A percentile compares a stretch with the other conserved stretches of the same genome.
These are phyloP conservation scores for Brachyalestes nurse DNA, from an alignment of 2,797 vertebrate species.

Conservation along the genomic window DNA sequence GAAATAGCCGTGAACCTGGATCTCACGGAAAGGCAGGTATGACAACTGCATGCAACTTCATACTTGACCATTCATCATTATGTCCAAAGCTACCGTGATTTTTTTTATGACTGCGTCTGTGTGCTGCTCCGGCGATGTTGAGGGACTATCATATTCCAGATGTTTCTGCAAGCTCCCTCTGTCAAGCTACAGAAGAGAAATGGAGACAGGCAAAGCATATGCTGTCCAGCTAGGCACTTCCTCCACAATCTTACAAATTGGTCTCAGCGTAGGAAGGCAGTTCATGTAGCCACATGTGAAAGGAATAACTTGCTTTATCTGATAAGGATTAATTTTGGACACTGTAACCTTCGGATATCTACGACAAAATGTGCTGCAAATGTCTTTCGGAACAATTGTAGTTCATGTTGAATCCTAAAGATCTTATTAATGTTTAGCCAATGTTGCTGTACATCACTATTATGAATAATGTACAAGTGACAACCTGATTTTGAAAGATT, in stretches of 20 bases:
- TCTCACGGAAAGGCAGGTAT: slow-evolving; percentile 98
- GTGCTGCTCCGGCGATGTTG: slow-evolving; percentile 68
- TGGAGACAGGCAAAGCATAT: slow-evolving; percentile 71
- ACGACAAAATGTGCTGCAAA: slow-evolving; percentile 19
- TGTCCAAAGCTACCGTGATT: slow-evolving; percentile 62
- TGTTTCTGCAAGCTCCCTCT: slow-evolving; percentile 75
- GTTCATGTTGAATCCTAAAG: background rate
- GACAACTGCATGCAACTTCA: slow-evolving; percentile 31
- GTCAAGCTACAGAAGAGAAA: slow-evolving; percentile 65
- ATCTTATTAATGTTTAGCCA: background rate
- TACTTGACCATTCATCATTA: slow-evolving; percentile 45
- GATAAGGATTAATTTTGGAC: slow-evolving; percentile 57
- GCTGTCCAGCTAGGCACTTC: slow-evolving; percentile 75
- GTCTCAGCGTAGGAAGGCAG: slow-evolving; percentile 67
- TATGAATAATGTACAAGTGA: background rate
- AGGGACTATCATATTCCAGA: slow-evolving; percentile 77
- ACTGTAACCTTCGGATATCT: slow-evolving; percentile 51
- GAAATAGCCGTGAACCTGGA: slow-evolving; percentile 99
- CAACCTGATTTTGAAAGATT: background rate
- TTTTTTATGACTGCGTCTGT: slow-evolving; percentile 55
- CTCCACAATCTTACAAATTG: slow-evolving; percentile 68
- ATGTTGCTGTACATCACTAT: background rate
- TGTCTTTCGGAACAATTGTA: slow-evolving; percentile 19
- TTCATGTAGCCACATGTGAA: slow-evolving; percentile 64
- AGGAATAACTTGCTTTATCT: slow-evolving; percentile 69